Evolutionary conservation across 2,888 invertebrate genomes (phyloP).

Genomic region (Cloeon dipterum): DNA sequence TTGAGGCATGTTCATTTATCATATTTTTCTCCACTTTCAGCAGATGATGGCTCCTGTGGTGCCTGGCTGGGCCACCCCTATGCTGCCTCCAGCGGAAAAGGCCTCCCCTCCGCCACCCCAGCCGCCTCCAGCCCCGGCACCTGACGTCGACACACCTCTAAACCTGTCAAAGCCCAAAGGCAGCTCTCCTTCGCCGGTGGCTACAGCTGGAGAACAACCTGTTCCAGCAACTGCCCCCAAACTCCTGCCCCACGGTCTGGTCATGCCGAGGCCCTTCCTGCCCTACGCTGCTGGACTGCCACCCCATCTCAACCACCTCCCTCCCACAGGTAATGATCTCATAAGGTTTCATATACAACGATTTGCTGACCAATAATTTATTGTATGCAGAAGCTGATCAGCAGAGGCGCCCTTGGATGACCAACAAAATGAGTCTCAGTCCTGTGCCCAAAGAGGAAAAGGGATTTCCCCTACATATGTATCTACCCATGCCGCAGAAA

Average conservation of each 20-base stretch:
- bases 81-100: conserved; percentile 27
- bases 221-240: conserved; percentile 31
- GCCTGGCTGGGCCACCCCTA: conserved; percentile 35
- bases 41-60: conserved; percentile 30
- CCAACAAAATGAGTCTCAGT: too few relatives aligned
- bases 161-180: conserved; percentile 71
- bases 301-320: conserved; percentile 22
- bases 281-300: conserved; percentile 37
- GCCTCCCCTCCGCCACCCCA: conserved; percentile 8
- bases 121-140: conserved; percentile 9
- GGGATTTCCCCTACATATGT: conserved; percentile 21
- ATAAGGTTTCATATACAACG: conserved; percentile 13
- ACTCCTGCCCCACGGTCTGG: conserved; percentile 29
- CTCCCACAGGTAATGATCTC: conserved; percentile 13
- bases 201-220: conserved; percentile 20
- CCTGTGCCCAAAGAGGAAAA: too few relatives aligned
- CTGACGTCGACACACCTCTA: conserved; percentile 60
- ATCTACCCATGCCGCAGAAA: conserved; percentile 18
- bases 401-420: too few relatives aligned
- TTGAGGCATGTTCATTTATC: not conserved
- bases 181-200: conserved; percentile 18
- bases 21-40: not conserved
- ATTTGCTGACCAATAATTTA: not conserved
- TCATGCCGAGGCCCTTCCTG: conserved; percentile 33
- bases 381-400: too few relatives aligned